Conservation (phyloP, 2,797 vertebrate genomes). For the Pempheris klunzingeri region DNA sequence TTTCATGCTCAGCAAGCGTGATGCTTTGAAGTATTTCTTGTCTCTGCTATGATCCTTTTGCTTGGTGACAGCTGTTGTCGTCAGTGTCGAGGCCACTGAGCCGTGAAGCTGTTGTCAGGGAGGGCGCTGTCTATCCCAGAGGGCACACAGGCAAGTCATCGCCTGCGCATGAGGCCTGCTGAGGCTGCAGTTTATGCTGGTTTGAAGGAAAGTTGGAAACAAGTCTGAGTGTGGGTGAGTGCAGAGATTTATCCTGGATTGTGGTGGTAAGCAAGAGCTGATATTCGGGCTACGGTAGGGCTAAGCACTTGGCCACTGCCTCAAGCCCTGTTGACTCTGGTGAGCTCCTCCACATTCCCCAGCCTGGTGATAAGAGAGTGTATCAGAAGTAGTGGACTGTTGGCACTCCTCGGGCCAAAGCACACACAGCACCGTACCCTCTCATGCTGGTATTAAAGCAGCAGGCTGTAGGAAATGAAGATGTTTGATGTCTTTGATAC, state of each 20-base stretch:
- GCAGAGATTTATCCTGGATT: conserved; percentile 33
- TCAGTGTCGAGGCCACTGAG: conserved; percentile 64
- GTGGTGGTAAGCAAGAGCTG: conserved; percentile 4
- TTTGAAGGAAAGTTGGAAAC: conserved; percentile 40
- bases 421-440: conserved; percentile 52
- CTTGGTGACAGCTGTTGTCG: conserved; percentile 77
- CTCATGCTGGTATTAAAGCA: conserved; percentile 25
- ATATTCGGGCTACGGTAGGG: conserved; percentile 7
- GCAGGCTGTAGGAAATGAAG: conserved; percentile 28
- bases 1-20: conserved; percentile 20
- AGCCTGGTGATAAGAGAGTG: conserved; percentile 81
- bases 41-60: conserved; percentile 58
- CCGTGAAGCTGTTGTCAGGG: conserved; percentile 72
- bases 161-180: conserved; percentile 46
- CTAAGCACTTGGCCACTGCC: conserved; percentile 23
- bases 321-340: conserved; percentile 57
- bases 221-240: conserved; percentile 21
- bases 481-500: conserved; percentile 24
- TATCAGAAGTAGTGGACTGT: conserved; percentile 65
- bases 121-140: conserved; percentile 55
- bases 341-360: conserved; percentile 80
- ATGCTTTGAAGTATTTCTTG: conserved; percentile 57
- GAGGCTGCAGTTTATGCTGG: conserved; percentile 12
- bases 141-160: conserved; percentile 66
- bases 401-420: conserved; percentile 65